Evolutionary conservation across 2,888 invertebrate genomes (phyloP), one percentile per base, ranked within the genome.

Genomic region (Chrysomela aeneicollis): DNA sequence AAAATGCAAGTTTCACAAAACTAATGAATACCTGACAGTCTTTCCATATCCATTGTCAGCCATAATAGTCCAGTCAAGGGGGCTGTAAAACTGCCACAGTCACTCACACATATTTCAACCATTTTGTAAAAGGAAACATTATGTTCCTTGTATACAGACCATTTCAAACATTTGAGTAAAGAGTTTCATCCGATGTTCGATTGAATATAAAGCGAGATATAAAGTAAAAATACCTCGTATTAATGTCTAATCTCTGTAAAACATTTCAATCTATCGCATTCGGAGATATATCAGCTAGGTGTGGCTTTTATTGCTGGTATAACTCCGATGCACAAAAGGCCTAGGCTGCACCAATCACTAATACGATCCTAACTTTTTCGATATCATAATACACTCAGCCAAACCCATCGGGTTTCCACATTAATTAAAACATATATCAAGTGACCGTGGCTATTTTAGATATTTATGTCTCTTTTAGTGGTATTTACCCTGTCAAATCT

Each of bases 291-390:
- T 77, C 77, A 73, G 69, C 74, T 75, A 76, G 79, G 77, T 81
- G 74, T 77, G 74, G 77, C 77, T 78, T 81, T 81, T 81, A 81
- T 80, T 71, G 78, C 78, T 76, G 78, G 74, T 78, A 78, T 26
- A 26, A 77, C 76, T 76, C 72, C 76, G 76, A 76, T 73, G 71
- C 73, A 74, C 73, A 42, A 75, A 76, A 74, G 73, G 71, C 68
- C 65, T 47, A 67, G 73, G 71, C 71, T 73, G 68, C 73, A 76
- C 78, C 79, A 81, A 81, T 80, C 80, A 75, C 78, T 79, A 80
- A 80, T 80, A 81, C 78, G 77, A 74, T 74, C 73, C 77, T 80
- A 78, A 80, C 77, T 80, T 77, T 71, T 73, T 73, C 75, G 79
- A 80, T 81, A 79, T 79, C 78, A 79, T 79, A 80, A 80, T 79